A percentile compares a stretch with the other conserved stretches of the same genome.
Evolutionary conservation across 1,140 invertebrate species (phyloP).

Genomic region (Chironomus striatipennis): DNA sequence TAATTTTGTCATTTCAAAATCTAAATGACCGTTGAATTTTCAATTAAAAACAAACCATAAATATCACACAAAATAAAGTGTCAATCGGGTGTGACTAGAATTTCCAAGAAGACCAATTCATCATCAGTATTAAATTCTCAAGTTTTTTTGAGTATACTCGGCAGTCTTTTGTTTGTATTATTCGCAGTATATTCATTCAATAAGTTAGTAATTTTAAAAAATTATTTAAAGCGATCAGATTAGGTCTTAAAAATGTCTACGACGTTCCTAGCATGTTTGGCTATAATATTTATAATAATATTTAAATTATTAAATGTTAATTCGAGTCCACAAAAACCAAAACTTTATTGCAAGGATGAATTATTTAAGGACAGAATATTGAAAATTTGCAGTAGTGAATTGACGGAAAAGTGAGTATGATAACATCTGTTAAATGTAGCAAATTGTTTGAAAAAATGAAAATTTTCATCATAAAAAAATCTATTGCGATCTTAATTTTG

Average conservation of each 20-base stretch:
- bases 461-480: not conserved
- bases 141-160: too few relatives aligned
- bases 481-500: not conserved
- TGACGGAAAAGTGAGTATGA: constrained; percentile 68
- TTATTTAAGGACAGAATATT: constrained; percentile 65
- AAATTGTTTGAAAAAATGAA: not conserved
- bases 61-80: too few relatives aligned
- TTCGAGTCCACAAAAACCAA: constrained; percentile 63
- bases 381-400: constrained; percentile 58
- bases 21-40: too few relatives aligned
- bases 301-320: constrained; percentile 76
- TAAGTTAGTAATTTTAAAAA: too few relatives aligned
- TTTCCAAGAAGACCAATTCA: too few relatives aligned
- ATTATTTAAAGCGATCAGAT: too few relatives aligned
- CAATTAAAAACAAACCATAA: too few relatives aligned
- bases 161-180: too few relatives aligned
- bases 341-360: constrained; percentile 61
- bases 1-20: too few relatives aligned
- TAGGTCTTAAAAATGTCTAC: constrained; percentile 43
- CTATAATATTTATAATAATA: constrained; percentile 67
- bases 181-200: too few relatives aligned
- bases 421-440: not conserved
- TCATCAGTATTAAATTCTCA: too few relatives aligned
- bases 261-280: constrained; percentile 60
- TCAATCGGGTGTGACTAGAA: too few relatives aligned